Base-by-base conservation (phyloP, 2,797 vertebrate species). In the Propithecus perrieri region DNA sequence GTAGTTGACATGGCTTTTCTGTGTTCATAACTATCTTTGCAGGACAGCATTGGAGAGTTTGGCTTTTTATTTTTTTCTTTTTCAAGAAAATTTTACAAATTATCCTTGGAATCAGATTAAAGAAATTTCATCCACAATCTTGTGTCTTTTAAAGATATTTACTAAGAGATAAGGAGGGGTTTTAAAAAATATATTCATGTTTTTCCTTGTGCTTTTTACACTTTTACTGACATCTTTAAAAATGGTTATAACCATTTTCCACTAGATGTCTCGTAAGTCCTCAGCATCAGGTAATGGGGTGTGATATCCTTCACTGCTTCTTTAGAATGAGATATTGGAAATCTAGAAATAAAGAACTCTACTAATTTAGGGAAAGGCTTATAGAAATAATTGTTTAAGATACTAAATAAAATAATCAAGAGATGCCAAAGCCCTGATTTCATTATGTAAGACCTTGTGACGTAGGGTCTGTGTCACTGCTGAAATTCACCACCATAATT, bases 211-310 rank as follows among this genome's bases (percentile, higher is more conserved):
- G 33, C n/a, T 78, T 93, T 79, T 43, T 74, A 69, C 46, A 35
- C 53, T 91, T 86, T 93, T 80, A 94, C 35, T 80, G 74, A 79
- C 20, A 50, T 75, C 3, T 57, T 88, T n/a, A 72, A 81, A 92
- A 92, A 55, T 2, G 7, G 67, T 61, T 91, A 46, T 89, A 79
- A 50, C 12, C 35, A 93, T 50, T 80, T 91, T 46, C 14, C 1
- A 84, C 38, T 53, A 80, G n/a, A 22, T 18, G 9, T 35, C 30
- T 59, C 65, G 2, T 38, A 79, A 59, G 20, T 81, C 41, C 9
- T 96, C 24, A 87, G 38, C 15, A 43, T 90, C 17, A 74, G 13
- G 7, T 38, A 78, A 38, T 83, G 9, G 53, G 10, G 43, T 74
- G 14, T 71, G 63, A 55, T 81, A 55, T 79, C 41, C 84, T 0